Base-by-base conservation (phyloP, 2,888 invertebrate species). In the Phortica magna region DNA sequence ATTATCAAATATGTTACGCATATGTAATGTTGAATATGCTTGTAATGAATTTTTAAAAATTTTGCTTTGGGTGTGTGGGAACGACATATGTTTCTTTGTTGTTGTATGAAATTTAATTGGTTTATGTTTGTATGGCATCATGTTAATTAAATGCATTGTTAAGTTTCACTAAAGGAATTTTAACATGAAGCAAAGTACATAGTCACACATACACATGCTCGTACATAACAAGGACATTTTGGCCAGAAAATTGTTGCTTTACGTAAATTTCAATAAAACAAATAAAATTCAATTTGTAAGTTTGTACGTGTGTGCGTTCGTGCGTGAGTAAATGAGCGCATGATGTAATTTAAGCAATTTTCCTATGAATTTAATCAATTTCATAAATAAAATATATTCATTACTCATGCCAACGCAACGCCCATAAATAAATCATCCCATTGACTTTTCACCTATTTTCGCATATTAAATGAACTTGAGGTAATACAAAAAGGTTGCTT, bases 1-100 rank as follows among this genome's bases (percentile, higher is more conserved):
- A 70, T 68, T n/a, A 73, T 75, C 65, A 74, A 73, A 22, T 73
- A 70, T 67, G 53, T 71, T 76, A 70, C 73, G 41, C 22, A 42
- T 64, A 74, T 59, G 73, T 41, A 72, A 74, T 71, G 68, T 73
- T 74, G 31, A 59, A 39, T 61, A 65, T 17, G 57, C 6, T 14
- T 55, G 39, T 12, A 48, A 17, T 53, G 31, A 9, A 22, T 71
- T n/a, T 41, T 17, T 17, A 39, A 39, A 65, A 65, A 17, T 31
- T 71, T 71, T 71, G 22, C 55, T 55, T 41, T 17, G 43, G 19
- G 48, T 19, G 14, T 10, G 43, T 19, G 42, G 7, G 12, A 64
- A n/a, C 7, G 41, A 42, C 67, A n/a, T 59, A 39, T 72, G 14
- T 59, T 39, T 72, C 41, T 57, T 14, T 72, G 72, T 72, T 39